Base-by-base conservation (phyloP, 2,113 vertebrate genomes). In the Scopus umbretta region DNA sequence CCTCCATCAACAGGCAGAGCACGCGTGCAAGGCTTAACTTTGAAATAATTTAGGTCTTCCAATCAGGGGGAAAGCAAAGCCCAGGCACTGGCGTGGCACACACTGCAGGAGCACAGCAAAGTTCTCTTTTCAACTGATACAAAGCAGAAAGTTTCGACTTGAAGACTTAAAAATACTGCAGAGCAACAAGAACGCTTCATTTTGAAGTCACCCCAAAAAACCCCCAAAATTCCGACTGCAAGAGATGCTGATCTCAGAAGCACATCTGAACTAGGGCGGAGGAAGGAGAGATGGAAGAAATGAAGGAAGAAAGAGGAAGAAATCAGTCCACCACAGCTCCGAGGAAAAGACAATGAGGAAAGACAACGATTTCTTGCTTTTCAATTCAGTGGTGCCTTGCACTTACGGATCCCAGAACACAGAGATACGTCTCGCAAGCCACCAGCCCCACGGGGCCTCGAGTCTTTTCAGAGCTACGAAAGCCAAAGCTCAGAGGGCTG, bases 361-460 rank as follows among this genome's bases (percentile, higher is more conserved):
- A 70, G 79, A 20, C 47, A 4, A 13, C 10, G 59, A 61, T 71
- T 90, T 81, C 81, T 42, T 47, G 72, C 76, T 53, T 18, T 80
- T 78, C 45, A 14, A 0, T 5, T 53, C 3, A 4, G 59, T 2
- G 4, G 8, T 20, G 74, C 66, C 50, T 49, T 66, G 74, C 70
- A 4, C n/a, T 30, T 10, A 21, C 1, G 12, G 50, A 50, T 4
- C 78, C 45, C 80, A 34, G 25, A 58, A 59, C 70, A 78, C 42
- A 81, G 86, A 50, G 65, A 10, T 3, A 13, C 0, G 6, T 32
- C 76, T 76, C 17, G 0, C 34, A 10, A 29, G 78, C 38, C 1
- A 1, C 49, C 38, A 26, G 70, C 52, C 83, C 81, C 45, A 14
- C 1, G 1, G 65, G 29, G 6, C 18, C 72, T 62, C 0, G 0